Evolutionary conservation across 1,140 invertebrate species (phyloP), one percentile per base, ranked within the genome.

Genomic region (Lasioglossum baleicum): DNA sequence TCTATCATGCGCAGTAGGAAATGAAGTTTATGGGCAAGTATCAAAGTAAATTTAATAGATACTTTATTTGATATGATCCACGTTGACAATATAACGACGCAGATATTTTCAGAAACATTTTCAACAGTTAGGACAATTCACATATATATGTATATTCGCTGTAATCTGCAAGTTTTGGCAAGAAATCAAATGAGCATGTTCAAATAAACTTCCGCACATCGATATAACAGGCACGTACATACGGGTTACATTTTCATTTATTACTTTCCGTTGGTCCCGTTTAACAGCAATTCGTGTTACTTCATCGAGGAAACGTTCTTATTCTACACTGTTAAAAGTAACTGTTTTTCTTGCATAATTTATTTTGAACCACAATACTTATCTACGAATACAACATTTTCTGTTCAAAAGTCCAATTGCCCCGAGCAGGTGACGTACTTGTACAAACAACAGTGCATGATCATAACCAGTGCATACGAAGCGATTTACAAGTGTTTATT

Each of bases 241-340:
- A 77, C 22, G 26, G 31, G 2, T 68, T 70, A 79, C 31, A 80
- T 74, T 74, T 68, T 35, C 5, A 31, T 80, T 40, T 56, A 75
- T 75, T 75, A 74, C 71, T 82, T 88, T 73, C 80, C 77, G 75
- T 85, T 88, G 87, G 85, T 87, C 87, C 85, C 87, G 44, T 78
- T 82, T 70, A 87, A 75, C 71, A 68, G 56, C 64, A 80, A 80
- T 63, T 17, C 44, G 20, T 53, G 56, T 74, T 80, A 68, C 53
- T 75, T 74, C 10, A 42, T 11, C 78, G 72, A 80, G 78, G 10
- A 74, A 74, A 74, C 72, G 71, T 80, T 74, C 78, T 75, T 75
- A 68, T 11, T 15, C 56, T 22, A 40, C 2, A n/a, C 7, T 20
- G 64, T 40, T 44, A 42, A 56, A 48, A 48, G 13, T 11, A 3